Evolutionary conservation across 2,797 vertebrate species (phyloP).

Genomic region (Rachycentron canadum): DNA sequence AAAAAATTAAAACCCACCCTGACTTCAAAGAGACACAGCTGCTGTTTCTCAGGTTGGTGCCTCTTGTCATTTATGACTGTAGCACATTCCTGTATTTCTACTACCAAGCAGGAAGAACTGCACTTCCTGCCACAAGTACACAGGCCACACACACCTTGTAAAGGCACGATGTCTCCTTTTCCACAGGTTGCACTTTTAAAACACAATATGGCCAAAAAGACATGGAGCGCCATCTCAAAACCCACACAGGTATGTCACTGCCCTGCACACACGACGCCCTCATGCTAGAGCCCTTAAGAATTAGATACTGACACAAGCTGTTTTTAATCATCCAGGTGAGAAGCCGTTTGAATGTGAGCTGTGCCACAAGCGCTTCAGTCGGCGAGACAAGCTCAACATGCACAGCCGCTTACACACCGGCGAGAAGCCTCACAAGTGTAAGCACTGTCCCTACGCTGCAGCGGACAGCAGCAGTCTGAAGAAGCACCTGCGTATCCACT

Average conservation of each 20-base stretch:
- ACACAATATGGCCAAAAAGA: conserved; percentile 98
- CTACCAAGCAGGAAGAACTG: not conserved
- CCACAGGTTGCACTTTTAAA: conserved; percentile 95
- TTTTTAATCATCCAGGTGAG: conserved; percentile 86
- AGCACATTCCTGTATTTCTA: conserved; percentile 42
- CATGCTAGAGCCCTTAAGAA: not conserved
- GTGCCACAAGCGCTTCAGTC: conserved; percentile 95
- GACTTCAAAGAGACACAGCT: conserved; percentile 91
- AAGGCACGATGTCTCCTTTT: conserved; percentile 4
- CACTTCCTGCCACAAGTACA: conserved; percentile 27
- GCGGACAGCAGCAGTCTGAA: conserved; percentile 98
- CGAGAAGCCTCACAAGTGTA: conserved; percentile 97
- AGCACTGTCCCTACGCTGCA: conserved; percentile 93
- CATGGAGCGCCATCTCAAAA: conserved; percentile 97
- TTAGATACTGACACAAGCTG: not conserved
- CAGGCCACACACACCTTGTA: conserved; percentile 20
- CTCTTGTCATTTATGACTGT: conserved; percentile 36
- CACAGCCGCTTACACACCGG: conserved; percentile 96
- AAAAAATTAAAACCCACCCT: conserved; percentile 87
- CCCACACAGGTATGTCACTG: conserved; percentile 91
- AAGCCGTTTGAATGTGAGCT: conserved; percentile 97
- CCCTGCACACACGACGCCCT: not conserved
- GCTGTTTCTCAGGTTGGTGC: conserved; percentile 93
- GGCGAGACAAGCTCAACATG: conserved; percentile 97
- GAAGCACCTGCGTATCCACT: conserved; percentile 97